Conservation (phyloP, 2,113 vertebrate genomes). For the Taxidea taxus region DNA sequence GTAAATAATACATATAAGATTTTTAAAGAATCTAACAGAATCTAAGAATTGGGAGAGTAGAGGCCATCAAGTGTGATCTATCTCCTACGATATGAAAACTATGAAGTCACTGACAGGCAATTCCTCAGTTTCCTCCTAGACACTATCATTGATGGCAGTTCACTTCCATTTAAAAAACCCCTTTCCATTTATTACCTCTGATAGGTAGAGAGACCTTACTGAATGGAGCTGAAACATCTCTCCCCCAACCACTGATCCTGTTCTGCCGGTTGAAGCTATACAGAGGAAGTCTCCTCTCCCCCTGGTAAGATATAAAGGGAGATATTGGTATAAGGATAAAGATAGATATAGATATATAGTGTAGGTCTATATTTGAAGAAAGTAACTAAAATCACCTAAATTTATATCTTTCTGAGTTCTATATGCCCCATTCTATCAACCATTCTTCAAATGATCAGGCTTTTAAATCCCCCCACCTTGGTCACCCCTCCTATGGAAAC, state of each 20-base stretch:
- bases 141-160: background rate
- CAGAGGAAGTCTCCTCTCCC: background rate
- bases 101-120: background rate
- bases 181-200: background rate
- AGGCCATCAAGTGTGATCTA: background rate
- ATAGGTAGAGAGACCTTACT: background rate
- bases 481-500: background rate
- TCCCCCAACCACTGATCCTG: background rate
- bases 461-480: background rate
- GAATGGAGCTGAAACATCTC: background rate
- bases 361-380: background rate
- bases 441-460: background rate
- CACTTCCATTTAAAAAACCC: background rate
- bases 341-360: background rate
- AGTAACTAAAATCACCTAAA: background rate
- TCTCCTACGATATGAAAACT: background rate
- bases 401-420: background rate
- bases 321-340: background rate
- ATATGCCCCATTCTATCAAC: background rate
- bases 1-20: background rate
- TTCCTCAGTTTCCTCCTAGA: background rate
- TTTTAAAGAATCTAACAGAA: background rate
- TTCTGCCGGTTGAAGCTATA: background rate
- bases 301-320: background rate
- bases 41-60: background rate